These are phyloP conservation scores for Atherix ibis DNA, from an alignment of 2,888 invertebrate species.

Conservation along the genomic window DNA sequence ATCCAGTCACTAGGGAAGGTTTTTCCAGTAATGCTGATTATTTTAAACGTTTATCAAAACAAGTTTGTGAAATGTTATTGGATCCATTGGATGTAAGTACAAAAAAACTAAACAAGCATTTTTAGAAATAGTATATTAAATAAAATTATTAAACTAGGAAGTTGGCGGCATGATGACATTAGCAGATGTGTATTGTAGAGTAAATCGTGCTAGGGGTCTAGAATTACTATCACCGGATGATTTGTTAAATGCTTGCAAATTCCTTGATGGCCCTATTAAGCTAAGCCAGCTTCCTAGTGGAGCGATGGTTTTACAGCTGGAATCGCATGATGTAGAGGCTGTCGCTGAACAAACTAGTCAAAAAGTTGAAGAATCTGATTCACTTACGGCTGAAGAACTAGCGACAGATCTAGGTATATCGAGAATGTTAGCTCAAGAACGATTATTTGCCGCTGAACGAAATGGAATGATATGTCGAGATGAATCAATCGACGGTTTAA, in stretches of 20 bases:
- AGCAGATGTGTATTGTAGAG: slow-evolving; percentile 91
- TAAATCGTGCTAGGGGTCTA: slow-evolving; percentile 90
- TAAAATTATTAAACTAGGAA: slow-evolving; percentile 38
- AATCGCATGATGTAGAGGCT: slow-evolving; percentile 54
- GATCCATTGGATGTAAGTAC: slow-evolving; percentile 57
- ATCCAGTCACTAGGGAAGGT: slow-evolving; percentile 89
- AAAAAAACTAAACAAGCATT: slow-evolving; percentile 2
- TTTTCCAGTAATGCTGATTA: slow-evolving; percentile 76
- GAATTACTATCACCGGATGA: slow-evolving; percentile 96
- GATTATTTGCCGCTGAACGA: slow-evolving; percentile 73
- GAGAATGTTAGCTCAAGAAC: slow-evolving; percentile 77
- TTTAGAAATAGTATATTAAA: slow-evolving; percentile 2
- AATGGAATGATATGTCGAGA: slow-evolving; percentile 81
- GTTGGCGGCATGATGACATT: slow-evolving; percentile 93
- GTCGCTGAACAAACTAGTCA: slow-evolving; percentile 50
- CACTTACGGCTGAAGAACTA: slow-evolving; percentile 72
- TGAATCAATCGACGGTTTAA: slow-evolving; percentile 85
- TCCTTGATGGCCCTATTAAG: slow-evolving; percentile 49
- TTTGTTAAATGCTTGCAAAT: slow-evolving; percentile 77
- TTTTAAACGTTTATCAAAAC: slow-evolving; percentile 66
- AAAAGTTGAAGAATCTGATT: slow-evolving; percentile 47
- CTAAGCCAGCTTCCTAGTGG: slow-evolving; percentile 81
- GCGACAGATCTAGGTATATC: slow-evolving; percentile 73
- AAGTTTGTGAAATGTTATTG: slow-evolving; percentile 68
- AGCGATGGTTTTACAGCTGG: slow-evolving; percentile 83